These are phyloP conservation scores for Scaptomyza pallida DNA, from an alignment of 1,140 invertebrate genomes.

Conservation along the genomic window DNA sequence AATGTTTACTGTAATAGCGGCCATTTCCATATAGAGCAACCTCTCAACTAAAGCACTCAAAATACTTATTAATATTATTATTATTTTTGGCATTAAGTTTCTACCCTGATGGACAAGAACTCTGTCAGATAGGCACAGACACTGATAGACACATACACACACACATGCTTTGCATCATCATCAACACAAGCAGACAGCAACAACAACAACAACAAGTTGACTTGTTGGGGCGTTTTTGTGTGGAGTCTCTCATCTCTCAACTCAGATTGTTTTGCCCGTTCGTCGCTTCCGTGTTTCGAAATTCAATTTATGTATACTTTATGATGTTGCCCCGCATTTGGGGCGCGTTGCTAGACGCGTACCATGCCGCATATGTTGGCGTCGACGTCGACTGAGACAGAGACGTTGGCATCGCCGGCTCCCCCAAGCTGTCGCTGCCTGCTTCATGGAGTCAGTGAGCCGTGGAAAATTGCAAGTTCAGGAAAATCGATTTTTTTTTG, in stretches of 20 bases:
- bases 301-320: constrained; percentile 81
- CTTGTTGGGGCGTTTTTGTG: constrained; percentile 45
- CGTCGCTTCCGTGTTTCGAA: constrained; percentile 77
- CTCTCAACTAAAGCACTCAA: neutral
- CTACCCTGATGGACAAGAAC: constrained; percentile 36
- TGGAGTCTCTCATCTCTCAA: constrained; percentile 45
- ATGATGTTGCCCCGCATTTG: constrained; percentile 54
- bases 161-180: constrained; percentile 48
- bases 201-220: constrained; percentile 37
- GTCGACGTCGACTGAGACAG: constrained; percentile 25
- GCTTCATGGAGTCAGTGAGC: constrained; percentile 61
- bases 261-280: constrained; percentile 14
- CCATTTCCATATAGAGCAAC: neutral
- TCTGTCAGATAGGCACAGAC: neutral
- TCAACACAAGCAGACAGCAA: constrained; percentile 40
- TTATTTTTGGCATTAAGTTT: constrained; percentile 36
- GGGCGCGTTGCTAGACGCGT: constrained; percentile 39
- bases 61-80: constrained; percentile 27
- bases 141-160: constrained; percentile 32
- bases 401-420: constrained; percentile 26
- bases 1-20: neutral
- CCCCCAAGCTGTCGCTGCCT: constrained; percentile 12
- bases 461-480: constrained; percentile 76
- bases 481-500: constrained; percentile 78
- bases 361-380: constrained; percentile 30